Percentiles rank a stretch among this genome's conserved stretches.
phyloP scores from a whole-genome alignment of 2,113 vertebrate genomes.

The Asarcornis scutulata region DNA sequence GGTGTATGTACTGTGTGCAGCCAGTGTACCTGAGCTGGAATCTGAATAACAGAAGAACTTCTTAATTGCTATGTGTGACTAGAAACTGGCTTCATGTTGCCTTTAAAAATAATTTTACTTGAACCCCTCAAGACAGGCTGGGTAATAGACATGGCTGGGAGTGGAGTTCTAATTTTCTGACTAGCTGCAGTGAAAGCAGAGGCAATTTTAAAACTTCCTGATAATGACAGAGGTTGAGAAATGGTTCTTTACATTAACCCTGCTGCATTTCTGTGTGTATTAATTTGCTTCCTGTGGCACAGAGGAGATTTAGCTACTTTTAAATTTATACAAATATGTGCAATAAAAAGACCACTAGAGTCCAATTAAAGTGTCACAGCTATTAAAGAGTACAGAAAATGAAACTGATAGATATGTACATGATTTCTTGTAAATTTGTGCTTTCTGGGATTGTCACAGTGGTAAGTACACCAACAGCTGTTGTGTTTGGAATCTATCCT shows the following conservation, averaged over 20 bases:
- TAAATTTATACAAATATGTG: constrained; percentile 33
- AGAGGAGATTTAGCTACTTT: constrained; percentile 3
- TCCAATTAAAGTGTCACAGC: constrained; percentile 22
- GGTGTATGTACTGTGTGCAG: not conserved
- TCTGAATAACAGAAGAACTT: not conserved
- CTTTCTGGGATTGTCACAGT: not conserved
- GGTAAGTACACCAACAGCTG: not conserved
- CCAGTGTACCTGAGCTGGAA: not conserved
- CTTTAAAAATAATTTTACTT: constrained; percentile 9
- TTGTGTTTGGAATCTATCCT: not conserved
- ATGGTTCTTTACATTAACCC: constrained; percentile 29
- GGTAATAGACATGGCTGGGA: not conserved
- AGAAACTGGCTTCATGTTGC: not conserved
- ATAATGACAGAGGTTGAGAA: not conserved
- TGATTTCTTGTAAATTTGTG: constrained; percentile 3
- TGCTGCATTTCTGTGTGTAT: not conserved
- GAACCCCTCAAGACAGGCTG: not conserved
- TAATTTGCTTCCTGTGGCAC: constrained; percentile 40
- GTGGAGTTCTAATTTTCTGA: constrained; percentile 26
- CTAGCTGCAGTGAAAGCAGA: not conserved
- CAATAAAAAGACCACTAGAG: constrained; percentile 47
- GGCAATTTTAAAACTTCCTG: not conserved
- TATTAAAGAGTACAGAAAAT: constrained; percentile 29
- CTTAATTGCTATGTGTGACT: not conserved
- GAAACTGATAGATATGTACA: not conserved